Evolutionary conservation across 2,113 vertebrate genomes (phyloP), one percentile per base, ranked within the genome.

Genomic region (Copsychus sechellarum): DNA sequence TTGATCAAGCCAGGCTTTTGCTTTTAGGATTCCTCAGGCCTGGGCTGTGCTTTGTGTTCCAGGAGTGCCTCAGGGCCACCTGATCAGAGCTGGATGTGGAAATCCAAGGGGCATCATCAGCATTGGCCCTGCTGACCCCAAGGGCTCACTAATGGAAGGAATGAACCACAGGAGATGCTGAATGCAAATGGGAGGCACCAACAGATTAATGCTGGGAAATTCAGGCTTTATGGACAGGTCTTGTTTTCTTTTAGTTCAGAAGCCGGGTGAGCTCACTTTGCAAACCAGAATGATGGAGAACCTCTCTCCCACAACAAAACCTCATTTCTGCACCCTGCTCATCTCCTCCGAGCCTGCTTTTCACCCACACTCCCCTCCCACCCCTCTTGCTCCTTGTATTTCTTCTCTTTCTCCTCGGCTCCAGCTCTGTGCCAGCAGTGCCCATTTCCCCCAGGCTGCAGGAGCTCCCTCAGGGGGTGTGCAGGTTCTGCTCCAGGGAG

Each of bases 71-170:
- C 45, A 2, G 64, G 82, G 48, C 47, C 31, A 1, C 25, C 70
- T 36, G 81, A 40, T 45, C 34, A 81, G 72, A 73, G 69, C 36
- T 61, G 40, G 5, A 6, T 5, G 34, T 14, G 25, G 31, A 21
- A 45, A 79, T 62, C 7, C 9, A 1, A 69, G 1, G 19, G 70
- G 29, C 42, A 57, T 6, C 40, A 20, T 14, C 81, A 40, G 16
- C 34, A 2, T 0, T 1, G n/a, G 40, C 76, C 78, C 73, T 43
- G 53, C 66, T 29, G 40, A 13, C 5, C 2, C 43, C 34, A 0
- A 1, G 62, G n/a, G 14, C 70, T 90, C 45, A 2, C 38, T 42
- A 2, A 15, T 22, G 43, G 33, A 3, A 23, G 61, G 58, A 60
- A 81, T 3, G n/a, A 79, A 91, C 16, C 65, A 13, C 31, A 21